Conservation (phyloP, 2,797 vertebrate genomes). For the Sebastes melanostomus region DNA sequence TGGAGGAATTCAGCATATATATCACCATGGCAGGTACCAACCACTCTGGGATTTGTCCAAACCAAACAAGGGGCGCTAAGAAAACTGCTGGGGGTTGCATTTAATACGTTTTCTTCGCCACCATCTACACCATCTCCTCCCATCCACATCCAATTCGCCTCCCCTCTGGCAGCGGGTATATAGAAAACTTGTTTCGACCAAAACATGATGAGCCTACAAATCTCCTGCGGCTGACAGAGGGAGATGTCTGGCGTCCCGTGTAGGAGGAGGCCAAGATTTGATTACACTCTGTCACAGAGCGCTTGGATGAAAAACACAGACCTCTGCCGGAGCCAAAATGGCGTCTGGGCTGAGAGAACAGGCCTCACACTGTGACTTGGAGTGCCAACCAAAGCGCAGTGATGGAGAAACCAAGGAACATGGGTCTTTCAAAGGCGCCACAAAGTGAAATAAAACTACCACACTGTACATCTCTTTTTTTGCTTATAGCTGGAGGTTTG, state of each 20-base stretch:
- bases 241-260: constrained; percentile 68
- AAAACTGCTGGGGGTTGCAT: constrained; percentile 58
- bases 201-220: constrained; percentile 76
- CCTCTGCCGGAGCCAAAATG: constrained; percentile 70
- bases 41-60: constrained; percentile 60
- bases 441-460: constrained; percentile 22
- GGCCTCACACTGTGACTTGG: constrained; percentile 51
- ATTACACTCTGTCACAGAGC: constrained; percentile 72
- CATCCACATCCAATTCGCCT: constrained; percentile 64
- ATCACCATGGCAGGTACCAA: constrained; percentile 53
- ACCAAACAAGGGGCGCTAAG: constrained; percentile 51
- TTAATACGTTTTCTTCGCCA: constrained; percentile 54
- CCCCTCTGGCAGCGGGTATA: constrained; percentile 49
- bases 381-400: constrained; percentile 5
- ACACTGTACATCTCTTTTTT: neutral
- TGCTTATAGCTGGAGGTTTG: neutral
- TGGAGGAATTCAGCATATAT: constrained; percentile 47
- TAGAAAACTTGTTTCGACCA: constrained; percentile 62
- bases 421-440: constrained; percentile 10
- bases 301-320: constrained; percentile 71
- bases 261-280: constrained; percentile 67
- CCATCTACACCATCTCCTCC: constrained; percentile 61
- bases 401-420: constrained; percentile 36
- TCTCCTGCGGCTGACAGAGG: constrained; percentile 70
- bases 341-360: constrained; percentile 53